Base-by-base conservation (phyloP, 2,888 invertebrate species). In the Hedya salicella region DNA sequence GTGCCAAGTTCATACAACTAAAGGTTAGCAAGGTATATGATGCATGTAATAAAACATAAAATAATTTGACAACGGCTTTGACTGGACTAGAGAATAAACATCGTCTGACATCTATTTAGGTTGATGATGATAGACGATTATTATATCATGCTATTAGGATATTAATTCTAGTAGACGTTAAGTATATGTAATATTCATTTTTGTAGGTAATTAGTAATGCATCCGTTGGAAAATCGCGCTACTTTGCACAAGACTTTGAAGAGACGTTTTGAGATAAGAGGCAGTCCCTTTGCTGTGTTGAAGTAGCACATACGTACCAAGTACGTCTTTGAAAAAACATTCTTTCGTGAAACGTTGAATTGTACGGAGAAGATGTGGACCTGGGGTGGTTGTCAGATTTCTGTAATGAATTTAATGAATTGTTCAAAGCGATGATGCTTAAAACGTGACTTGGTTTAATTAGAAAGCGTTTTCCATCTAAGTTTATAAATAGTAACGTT, bases 11-110 rank as follows among this genome's bases (percentile, higher is more conserved):
- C 49, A 42, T 13, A 42, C 11, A 57, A 49, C 19, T 30, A 57
- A 42, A 56, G 25, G 49, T 40, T 48, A 19, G 56, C 36, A 44
- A 46, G 44, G 44, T 30, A 53, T 14, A 54, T 53, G 40, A 53
- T 14, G 60, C 30, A 46, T 48, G 53, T 66, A 66, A 66, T 61
- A 61, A 54, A 25, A 21, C 54, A 54, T 36, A 40, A 42, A 61
- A 54, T 60, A 13, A 61, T 53, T 65, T 46, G 52, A 59, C 59
- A 60, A 48, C 65, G 19, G 52, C 25, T 39, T 46, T 21, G 9
- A 19, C 16, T 32, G 16, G 52, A 21, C 52, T 25, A 39, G 36
- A 16, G 19, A 59, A 39, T 50, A 65, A 46, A 39, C 42, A 42
- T 42, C 49, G 54, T 36, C 21, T 50, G 46, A 39, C 36, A n/a